A percentile compares a stretch with the other conserved stretches of the same genome.
These are phyloP conservation scores for Pararge aegeria DNA, from an alignment of 1,140 invertebrate species.

Conservation along the genomic window DNA sequence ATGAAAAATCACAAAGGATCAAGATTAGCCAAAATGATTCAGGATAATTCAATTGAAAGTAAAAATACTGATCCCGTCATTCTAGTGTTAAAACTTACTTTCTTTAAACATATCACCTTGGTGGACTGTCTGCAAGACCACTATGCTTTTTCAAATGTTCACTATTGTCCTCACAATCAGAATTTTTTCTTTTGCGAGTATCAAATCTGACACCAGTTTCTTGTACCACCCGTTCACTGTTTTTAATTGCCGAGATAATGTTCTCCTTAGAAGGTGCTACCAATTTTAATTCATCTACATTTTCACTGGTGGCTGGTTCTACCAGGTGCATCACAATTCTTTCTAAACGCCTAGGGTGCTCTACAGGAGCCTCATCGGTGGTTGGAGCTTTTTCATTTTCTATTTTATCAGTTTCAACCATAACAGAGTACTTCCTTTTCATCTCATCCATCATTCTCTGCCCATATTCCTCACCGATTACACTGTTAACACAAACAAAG, in stretches of 20 bases:
- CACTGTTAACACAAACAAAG: conserved; percentile 92
- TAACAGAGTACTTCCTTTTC: conserved; percentile 87
- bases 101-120: no score
- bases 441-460: conserved; percentile 85
- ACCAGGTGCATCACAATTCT: conserved; percentile 85
- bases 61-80: no score
- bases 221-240: conserved; percentile 68
- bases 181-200: conserved; percentile 65
- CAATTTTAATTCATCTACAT: conserved; percentile 50
- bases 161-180: conserved; percentile 42
- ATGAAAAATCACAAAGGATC: no score
- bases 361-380: conserved; percentile 79
- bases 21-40: no score
- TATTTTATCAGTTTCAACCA: conserved; percentile 78
- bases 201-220: conserved; percentile 68
- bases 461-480: conserved; percentile 87
- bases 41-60: no score
- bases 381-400: conserved; percentile 41
- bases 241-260: conserved; percentile 70
- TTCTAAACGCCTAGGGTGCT: conserved; percentile 85
- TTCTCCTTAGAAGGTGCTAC: conserved; percentile 70
- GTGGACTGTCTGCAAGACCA: conserved; percentile 39
- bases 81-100: no score
- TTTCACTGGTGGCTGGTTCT: conserved; percentile 78
- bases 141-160: conserved; percentile 63